Base-by-base conservation (phyloP, 2,113 vertebrate genomes). In the Neofelis nebulosa region DNA sequence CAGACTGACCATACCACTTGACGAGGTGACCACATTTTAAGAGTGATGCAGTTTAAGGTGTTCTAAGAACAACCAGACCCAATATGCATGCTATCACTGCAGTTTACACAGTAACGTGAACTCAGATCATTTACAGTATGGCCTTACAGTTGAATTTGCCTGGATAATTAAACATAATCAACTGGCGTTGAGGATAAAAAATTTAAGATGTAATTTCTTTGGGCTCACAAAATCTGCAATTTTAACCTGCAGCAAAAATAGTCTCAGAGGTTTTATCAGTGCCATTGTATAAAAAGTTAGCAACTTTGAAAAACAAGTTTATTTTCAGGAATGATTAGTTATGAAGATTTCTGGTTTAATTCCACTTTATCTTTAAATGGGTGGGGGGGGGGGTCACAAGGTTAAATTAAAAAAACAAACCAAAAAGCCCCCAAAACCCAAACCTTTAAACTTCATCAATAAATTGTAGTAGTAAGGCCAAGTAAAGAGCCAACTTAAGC, bases 221-320 rank as follows among this genome's bases (percentile, higher is more conserved):
- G 38, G 38, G 21, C 61, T 91, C 82, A 84, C 27, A 91, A 95
- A 94, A 88, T 31, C 65, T 94, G 16, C 61, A 65, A 69, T 95
- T 73, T 68, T 83, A 87, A 74, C 18, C 36, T 55, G 1, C 29
- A 82, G 18, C 4, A 90, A 10, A 83, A 92, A 80, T 4, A 84
- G 31, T 73, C 61, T 48, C 74, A 33, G 2, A 52, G n/a, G 87
- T 29, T 81, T 85, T 74, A 85, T 73, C 29, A 48, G 15, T 86
- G 19, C 41, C 29, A 63, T 63, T 74, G 45, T 79, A 84, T 95
- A 57, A 61, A 48, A 82, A 96, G 45, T 25, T 8, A 78, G 3
- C 21, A n/a, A 93, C 9, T 87, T 91, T 73, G 27, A 61, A 91
- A 74, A 93, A 38, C 38, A 95, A 48, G 41, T 29, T 73, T 79